These are phyloP conservation scores for Smutsia gigantea DNA, from an alignment of 2,797 vertebrate species.

Conservation along the genomic window DNA sequence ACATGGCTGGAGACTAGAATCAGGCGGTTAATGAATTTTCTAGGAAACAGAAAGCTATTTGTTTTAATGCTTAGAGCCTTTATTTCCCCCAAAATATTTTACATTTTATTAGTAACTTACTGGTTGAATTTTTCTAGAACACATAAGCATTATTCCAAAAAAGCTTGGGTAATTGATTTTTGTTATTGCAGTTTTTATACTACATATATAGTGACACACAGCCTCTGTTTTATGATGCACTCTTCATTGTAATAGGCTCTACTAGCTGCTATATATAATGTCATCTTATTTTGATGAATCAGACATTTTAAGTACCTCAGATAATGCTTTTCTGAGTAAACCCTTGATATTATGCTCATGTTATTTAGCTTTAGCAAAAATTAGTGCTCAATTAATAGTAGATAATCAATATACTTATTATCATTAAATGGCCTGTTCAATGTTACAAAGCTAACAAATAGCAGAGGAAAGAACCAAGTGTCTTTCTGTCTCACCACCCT, in stretches of 20 bases:
- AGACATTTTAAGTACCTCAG: not conserved
- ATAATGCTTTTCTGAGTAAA: slow-evolving; percentile 49
- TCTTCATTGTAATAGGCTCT: not conserved
- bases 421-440: not conserved
- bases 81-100: slow-evolving; percentile 13
- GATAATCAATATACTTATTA: not conserved
- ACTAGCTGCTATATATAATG: not conserved
- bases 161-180: not conserved
- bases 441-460: slow-evolving; percentile 26
- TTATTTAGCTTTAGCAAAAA: slow-evolving; percentile 58
- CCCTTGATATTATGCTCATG: not conserved
- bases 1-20: not conserved
- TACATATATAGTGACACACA: not conserved
- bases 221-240: not conserved
- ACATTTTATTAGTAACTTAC: not conserved
- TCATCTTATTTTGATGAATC: not conserved
- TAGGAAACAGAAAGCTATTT: slow-evolving; percentile 1
- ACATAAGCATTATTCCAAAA: not conserved
- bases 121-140: slow-evolving; percentile 34
- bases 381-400: not conserved
- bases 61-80: not conserved
- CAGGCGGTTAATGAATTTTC: not conserved
- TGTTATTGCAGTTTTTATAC: not conserved
- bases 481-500: not conserved
- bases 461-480: not conserved